phyloP scores from a whole-genome alignment of 2,113 vertebrate species.

The Stegastes partitus region DNA sequence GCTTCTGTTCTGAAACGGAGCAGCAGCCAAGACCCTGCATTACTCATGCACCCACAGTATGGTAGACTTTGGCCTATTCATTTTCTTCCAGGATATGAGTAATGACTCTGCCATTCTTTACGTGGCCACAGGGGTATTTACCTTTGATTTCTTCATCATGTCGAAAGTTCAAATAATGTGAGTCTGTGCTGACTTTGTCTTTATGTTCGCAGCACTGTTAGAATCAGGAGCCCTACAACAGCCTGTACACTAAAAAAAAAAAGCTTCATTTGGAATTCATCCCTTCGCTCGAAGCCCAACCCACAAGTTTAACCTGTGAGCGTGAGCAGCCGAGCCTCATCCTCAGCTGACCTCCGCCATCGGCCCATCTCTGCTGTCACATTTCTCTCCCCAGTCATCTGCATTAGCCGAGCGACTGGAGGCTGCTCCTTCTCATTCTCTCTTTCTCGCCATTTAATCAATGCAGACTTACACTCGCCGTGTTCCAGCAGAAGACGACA shows the following conservation, averaged over 20 bases:
- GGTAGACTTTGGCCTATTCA: constrained; percentile 74
- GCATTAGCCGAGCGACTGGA: constrained; percentile 21
- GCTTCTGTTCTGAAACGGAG: constrained; percentile 73
- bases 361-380: constrained; percentile 23
- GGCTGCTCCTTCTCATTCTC: constrained; percentile 24
- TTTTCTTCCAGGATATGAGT: constrained; percentile 69
- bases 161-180: constrained; percentile 54
- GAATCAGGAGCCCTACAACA: neutral
- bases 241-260: no score
- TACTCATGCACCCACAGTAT: constrained; percentile 64
- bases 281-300: neutral
- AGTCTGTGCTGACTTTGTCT: constrained; percentile 7
- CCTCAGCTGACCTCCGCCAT: constrained; percentile 41
- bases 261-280: constrained; percentile 2
- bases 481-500: constrained; percentile 50
- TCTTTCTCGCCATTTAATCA: constrained; percentile 66
- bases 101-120: constrained; percentile 75
- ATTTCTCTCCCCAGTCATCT: neutral
- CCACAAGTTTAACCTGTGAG: constrained; percentile 1
- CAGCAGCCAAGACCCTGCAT: constrained; percentile 70
- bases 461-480: constrained; percentile 56
- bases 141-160: constrained; percentile 78
- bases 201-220: neutral
- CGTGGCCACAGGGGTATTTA: constrained; percentile 76
- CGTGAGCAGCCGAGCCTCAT: neutral